These are phyloP conservation scores for Cyaniris semiargus DNA, from an alignment of 2,888 invertebrate genomes.

Conservation along the genomic window DNA sequence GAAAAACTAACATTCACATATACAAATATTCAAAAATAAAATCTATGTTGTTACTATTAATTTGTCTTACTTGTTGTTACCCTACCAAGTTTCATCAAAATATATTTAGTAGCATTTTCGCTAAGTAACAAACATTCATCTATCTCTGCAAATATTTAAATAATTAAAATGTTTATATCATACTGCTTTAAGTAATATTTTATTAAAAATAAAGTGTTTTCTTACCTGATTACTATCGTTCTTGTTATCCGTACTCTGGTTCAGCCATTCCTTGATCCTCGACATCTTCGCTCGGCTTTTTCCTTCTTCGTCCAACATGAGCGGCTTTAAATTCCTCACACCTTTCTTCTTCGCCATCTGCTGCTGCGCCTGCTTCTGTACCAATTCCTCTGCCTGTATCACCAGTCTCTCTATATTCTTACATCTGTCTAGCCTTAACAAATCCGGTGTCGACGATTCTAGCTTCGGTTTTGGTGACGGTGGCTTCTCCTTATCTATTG, in stretches of 20 bases:
- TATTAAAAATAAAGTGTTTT: too few relatives aligned
- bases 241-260: constrained; percentile 73
- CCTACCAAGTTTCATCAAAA: too few relatives aligned
- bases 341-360: constrained; percentile 74
- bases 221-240: constrained; percentile 68
- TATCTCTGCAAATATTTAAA: too few relatives aligned
- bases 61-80: too few relatives aligned
- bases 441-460: constrained; percentile 69
- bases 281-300: constrained; percentile 82
- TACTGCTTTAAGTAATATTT: too few relatives aligned
- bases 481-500: constrained; percentile 58
- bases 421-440: constrained; percentile 74
- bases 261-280: constrained; percentile 86
- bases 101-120: too few relatives aligned
- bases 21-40: too few relatives aligned
- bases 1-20: too few relatives aligned
- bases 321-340: constrained; percentile 73
- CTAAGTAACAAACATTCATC: too few relatives aligned
- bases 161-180: too few relatives aligned
- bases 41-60: too few relatives aligned
- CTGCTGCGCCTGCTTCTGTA: constrained; percentile 78
- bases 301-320: constrained; percentile 76
- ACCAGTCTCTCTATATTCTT: constrained; percentile 88
- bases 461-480: constrained; percentile 62
- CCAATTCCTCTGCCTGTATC: constrained; percentile 89